Evolutionary conservation across 2,113 vertebrate genomes (phyloP), one percentile per base, ranked within the genome.

Genomic region (Leucopsar rothschildi): DNA sequence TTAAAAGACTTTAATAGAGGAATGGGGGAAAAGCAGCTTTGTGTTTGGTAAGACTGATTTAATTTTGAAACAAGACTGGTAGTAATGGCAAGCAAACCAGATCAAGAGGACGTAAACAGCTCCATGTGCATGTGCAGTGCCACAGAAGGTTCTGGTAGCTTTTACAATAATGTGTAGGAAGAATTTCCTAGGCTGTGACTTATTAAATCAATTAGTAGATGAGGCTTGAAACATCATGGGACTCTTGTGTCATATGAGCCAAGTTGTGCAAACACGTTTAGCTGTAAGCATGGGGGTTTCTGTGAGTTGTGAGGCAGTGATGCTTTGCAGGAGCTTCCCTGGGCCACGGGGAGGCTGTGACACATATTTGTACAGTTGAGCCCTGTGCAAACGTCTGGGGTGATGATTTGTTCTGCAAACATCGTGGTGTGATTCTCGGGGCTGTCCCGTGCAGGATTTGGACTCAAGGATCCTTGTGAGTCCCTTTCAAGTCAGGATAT

Each of bases 51-150:
- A 75, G 86, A 60, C 60, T 64, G 64, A 86, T 93, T 95, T 89
- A 84, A 91, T 96, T 95, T 82, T 91, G 81, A 65, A 89, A 71
- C 42, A 83, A 88, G 82, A 50, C 40, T 83, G 47, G 77, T 59
- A 19, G 33, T 77, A 78, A 82, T 19, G 72, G 61, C 1, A 21
- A 70, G 52, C 88, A 84, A 78, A 64, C 27, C 65, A 78, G 88
- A 75, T 79, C 33, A 84, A 91, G 91, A 68, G 77, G 42, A 18
- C 10, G 4, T 84, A 53, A 96, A 72, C 65, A 86, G 45, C 64
- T 94, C 80, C 53, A 3, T 73, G 90, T 83, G 61, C 37, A 12
- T 45, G 28, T 45, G 68, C 33, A n/a, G 31, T 22, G 31, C 59
- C 47, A 52, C 64, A 71, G 75, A 65, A 84, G 25, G 22, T 79